These are phyloP conservation scores for Leuciscus waleckii DNA, from an alignment of 2,797 vertebrate genomes.

Conservation along the genomic window DNA sequence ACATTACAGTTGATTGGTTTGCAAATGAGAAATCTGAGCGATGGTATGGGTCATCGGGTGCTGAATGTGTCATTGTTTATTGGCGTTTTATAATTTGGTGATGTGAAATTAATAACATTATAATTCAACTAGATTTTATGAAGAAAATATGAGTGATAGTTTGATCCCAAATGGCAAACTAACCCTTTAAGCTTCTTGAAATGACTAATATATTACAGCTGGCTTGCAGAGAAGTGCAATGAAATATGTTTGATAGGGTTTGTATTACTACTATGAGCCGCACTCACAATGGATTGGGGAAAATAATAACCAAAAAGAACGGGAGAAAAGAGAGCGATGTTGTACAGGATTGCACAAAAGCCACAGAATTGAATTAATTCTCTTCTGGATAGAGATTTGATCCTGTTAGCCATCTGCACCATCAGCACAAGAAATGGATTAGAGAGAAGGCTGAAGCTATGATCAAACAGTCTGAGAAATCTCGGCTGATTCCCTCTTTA, in stretches of 20 bases:
- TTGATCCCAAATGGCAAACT: slow-evolving; percentile 1
- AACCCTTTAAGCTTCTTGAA: slow-evolving; percentile 12
- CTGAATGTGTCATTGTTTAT: background rate
- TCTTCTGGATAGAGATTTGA: slow-evolving; percentile 45
- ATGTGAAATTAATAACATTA: background rate
- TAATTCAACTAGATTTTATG: background rate
- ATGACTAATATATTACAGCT: background rate
- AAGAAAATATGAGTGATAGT: background rate
- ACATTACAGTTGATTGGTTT: background rate
- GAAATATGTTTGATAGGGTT: slow-evolving; percentile 24
- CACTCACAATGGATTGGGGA: slow-evolving; percentile 36
- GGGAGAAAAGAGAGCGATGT: slow-evolving; percentile 39
- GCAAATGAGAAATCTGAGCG: background rate
- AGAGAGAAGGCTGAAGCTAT: slow-evolving; percentile 20
- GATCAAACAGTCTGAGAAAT: slow-evolving; percentile 32
- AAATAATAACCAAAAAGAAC: slow-evolving; percentile 20
- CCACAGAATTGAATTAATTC: slow-evolving; percentile 43
- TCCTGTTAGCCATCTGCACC: slow-evolving; percentile 56
- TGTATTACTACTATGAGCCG: slow-evolving; percentile 16
- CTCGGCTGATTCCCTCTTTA: slow-evolving; percentile 39
- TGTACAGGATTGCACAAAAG: slow-evolving; percentile 36
- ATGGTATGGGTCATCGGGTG: background rate
- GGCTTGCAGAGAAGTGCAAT: background rate
- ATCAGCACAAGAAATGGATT: slow-evolving; percentile 37
- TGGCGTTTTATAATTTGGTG: background rate